phyloP scores from a whole-genome alignment of 2,797 vertebrate genomes.

The Sebastes kiyomatsui region DNA sequence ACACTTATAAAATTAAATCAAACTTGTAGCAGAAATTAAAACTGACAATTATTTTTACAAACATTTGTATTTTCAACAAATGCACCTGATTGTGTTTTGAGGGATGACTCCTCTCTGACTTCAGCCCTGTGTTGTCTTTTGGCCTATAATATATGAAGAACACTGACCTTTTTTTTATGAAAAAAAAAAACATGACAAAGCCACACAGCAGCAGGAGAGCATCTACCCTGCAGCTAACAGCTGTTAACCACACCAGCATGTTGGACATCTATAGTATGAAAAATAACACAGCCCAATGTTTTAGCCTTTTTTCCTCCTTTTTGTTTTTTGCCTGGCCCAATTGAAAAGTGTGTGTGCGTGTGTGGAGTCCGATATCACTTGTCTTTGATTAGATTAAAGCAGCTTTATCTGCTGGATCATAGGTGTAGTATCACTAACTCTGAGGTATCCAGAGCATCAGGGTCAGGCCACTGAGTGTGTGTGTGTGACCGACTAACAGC shows the following conservation, averaged over 20 bases:
- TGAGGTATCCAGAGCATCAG: conserved; percentile 36
- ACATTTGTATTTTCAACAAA: neutral
- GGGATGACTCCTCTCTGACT: neutral
- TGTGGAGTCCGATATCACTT: conserved; percentile 32
- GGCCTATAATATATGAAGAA: conserved; percentile 22
- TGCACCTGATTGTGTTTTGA: neutral
- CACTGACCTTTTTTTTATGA: neutral
- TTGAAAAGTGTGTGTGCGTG: neutral
- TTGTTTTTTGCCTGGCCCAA: neutral
- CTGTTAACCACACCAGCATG: conserved; percentile 58
- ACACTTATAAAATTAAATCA: neutral
- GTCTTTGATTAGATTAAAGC: conserved; percentile 60
- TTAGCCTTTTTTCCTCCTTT: neutral
- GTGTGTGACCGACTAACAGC: conserved; percentile 38
- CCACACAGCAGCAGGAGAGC: conserved; percentile 50
- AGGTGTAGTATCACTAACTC: conserved; percentile 52
- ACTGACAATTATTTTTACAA: neutral
- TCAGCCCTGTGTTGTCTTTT: neutral
- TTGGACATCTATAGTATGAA: conserved; percentile 49
- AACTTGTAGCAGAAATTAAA: neutral
- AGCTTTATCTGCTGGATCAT: conserved; percentile 54
- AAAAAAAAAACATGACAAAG: conserved; percentile 37
- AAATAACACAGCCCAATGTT: conserved; percentile 47
- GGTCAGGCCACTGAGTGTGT: conserved; percentile 29
- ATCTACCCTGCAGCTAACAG: conserved; percentile 71